A percentile compares a stretch with the other conserved stretches of the same genome.
Evolutionary conservation across 2,113 vertebrate genomes (phyloP).

Genomic region (Butorides virescens): DNA sequence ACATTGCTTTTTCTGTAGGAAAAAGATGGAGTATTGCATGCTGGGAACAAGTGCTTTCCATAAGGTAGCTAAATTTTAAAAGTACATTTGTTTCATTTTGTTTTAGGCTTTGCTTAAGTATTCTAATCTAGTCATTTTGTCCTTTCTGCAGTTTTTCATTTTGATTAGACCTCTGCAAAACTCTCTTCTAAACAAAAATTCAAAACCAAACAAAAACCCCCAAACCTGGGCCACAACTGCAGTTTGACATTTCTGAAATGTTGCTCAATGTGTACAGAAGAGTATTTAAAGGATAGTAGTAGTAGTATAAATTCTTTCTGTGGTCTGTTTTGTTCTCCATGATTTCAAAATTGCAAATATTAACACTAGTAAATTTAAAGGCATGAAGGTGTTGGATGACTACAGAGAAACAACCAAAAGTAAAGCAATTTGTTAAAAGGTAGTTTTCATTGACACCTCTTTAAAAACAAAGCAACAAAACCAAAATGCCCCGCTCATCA

Average conservation of each 20-base stretch:
- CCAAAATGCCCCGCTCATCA: background rate
- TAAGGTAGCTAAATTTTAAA: conserved; percentile 68
- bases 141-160: conserved; percentile 58
- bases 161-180: conserved; percentile 49
- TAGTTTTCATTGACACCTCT: background rate
- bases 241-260: background rate
- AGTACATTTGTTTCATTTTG: conserved; percentile 58
- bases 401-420: background rate
- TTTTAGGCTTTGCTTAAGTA: conserved; percentile 50
- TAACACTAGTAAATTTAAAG: background rate
- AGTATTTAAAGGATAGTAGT: background rate
- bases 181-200: conserved; percentile 22
- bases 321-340: background rate
- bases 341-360: background rate
- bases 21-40: conserved; percentile 70
- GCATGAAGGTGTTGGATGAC: background rate
- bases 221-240: conserved; percentile 23
- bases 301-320: background rate
- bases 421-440: background rate
- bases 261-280: background rate
- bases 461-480: background rate
- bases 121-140: conserved; percentile 53
- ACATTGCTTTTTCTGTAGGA: conserved; percentile 70
- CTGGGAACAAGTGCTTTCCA: conserved; percentile 69
- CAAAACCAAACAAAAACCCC: background rate